These are phyloP conservation scores for Norana najaformis DNA, from an alignment of 2,888 invertebrate genomes.

Conservation along the genomic window DNA sequence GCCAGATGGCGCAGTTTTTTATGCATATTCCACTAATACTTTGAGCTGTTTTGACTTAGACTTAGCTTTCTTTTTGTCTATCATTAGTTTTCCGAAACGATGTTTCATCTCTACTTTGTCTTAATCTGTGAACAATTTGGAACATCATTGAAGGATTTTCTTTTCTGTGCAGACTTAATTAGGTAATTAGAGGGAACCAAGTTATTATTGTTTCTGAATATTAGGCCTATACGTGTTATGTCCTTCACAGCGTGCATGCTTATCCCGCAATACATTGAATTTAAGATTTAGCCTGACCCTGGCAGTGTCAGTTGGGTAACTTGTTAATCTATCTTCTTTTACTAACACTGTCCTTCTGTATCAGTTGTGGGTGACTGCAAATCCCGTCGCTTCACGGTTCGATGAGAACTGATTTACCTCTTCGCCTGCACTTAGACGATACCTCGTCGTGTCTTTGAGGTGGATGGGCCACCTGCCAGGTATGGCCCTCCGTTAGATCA, in stretches of 20 bases:
- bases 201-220: not conserved
- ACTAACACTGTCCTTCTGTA: not conserved
- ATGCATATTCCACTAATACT: not conserved
- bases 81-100: not conserved
- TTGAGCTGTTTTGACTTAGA: not conserved
- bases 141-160: not conserved
- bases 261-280: too few species aligned
- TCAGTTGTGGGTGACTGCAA: not conserved
- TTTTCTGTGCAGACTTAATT: not conserved
- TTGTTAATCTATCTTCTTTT: not conserved
- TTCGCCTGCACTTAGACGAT: not conserved
- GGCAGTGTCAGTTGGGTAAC: not conserved
- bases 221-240: not conserved
- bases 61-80: too few species aligned
- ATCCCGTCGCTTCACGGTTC: not conserved
- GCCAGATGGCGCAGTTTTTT: not conserved
- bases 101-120: not conserved
- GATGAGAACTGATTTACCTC: not conserved
- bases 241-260: not conserved
- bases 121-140: not conserved
- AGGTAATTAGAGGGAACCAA: not conserved
- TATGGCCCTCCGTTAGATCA: not conserved
- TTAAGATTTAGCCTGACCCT: too few species aligned
- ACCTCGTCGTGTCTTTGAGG: not conserved
- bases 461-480: not conserved